These are phyloP conservation scores for Drosophila ficusphila DNA, from an alignment of 1,140 invertebrate species.

Conservation along the genomic window DNA sequence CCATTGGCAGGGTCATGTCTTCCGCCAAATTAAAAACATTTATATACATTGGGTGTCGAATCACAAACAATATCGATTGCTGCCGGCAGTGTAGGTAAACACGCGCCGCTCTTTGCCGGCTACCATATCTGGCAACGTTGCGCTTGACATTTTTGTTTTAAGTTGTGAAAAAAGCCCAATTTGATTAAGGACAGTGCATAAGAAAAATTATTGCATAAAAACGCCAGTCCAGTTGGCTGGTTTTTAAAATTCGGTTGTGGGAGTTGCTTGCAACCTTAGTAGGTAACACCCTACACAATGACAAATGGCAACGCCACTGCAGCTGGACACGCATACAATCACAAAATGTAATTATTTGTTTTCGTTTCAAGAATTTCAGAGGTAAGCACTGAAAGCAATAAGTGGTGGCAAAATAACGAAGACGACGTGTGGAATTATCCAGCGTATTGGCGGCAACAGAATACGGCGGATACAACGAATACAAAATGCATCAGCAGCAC, in stretches of 20 bases:
- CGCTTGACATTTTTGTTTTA: neutral
- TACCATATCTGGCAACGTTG: neutral
- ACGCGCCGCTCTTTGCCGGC: neutral
- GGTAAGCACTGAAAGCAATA: constrained; percentile 9
- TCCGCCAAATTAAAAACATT: constrained; percentile 17
- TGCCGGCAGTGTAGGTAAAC: constrained; percentile 13
- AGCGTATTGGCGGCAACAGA: constrained; percentile 45
- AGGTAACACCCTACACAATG: neutral
- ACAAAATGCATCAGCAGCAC: constrained; percentile 71
- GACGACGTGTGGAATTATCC: constrained; percentile 50
- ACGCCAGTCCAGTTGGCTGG: neutral
- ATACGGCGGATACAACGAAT: constrained; percentile 27
- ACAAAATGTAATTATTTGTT: constrained; percentile 34
- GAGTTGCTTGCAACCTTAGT: neutral
- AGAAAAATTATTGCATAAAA: neutral
- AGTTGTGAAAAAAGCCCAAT: neutral
- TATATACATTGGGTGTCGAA: no score
- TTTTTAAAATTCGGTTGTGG: neutral
- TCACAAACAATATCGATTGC: no score
- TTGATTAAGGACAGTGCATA: neutral
- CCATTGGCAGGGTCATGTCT: constrained; percentile 34
- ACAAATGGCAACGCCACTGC: constrained; percentile 19
- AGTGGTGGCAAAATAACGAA: constrained; percentile 56
- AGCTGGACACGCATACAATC: constrained; percentile 33
- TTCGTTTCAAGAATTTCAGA: constrained; percentile 26